Percentiles rank a stretch among this genome's conserved stretches.
Evolutionary conservation across 2,797 vertebrate genomes (phyloP).

Genomic region (Anguilla obscura): DNA sequence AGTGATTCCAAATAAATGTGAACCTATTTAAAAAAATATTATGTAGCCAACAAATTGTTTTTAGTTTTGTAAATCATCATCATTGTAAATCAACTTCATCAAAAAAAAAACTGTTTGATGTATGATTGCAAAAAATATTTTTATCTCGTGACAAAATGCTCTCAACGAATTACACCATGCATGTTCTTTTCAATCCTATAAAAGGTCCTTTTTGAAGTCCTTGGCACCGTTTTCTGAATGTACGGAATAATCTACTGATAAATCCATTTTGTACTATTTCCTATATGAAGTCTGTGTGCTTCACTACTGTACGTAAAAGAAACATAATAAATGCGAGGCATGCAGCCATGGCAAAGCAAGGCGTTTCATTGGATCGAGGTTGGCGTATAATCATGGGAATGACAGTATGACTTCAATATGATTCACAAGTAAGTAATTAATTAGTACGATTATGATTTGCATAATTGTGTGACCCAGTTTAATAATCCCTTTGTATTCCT

Average conservation of each 20-base stretch:
- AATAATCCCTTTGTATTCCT: background rate
- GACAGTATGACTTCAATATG: background rate
- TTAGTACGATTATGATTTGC: background rate
- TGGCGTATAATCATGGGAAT: background rate
- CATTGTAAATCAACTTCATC: background rate
- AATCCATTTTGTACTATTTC: slow-evolving; percentile 77
- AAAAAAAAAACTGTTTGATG: background rate
- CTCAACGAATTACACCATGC: slow-evolving; percentile 22
- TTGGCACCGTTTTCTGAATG: background rate
- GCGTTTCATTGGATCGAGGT: background rate
- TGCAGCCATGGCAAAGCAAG: slow-evolving; percentile 70
- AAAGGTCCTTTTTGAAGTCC: accelerated
- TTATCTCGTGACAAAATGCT: background rate
- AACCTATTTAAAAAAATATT: background rate
- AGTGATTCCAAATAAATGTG: background rate
- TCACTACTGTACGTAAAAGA: slow-evolving; percentile 68
- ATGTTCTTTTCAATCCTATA: slow-evolving; percentile 29
- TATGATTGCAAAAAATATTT: slow-evolving; percentile 11
- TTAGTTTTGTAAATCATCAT: background rate
- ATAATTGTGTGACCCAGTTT: background rate
- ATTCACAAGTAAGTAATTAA: background rate
- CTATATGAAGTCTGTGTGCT: slow-evolving; percentile 72
- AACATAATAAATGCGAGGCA: slow-evolving; percentile 85
- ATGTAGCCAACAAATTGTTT: background rate
- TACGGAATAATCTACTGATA: slow-evolving; percentile 15